phyloP scores from a whole-genome alignment of 2,113 vertebrate species.

The Bujurquina vittata region DNA sequence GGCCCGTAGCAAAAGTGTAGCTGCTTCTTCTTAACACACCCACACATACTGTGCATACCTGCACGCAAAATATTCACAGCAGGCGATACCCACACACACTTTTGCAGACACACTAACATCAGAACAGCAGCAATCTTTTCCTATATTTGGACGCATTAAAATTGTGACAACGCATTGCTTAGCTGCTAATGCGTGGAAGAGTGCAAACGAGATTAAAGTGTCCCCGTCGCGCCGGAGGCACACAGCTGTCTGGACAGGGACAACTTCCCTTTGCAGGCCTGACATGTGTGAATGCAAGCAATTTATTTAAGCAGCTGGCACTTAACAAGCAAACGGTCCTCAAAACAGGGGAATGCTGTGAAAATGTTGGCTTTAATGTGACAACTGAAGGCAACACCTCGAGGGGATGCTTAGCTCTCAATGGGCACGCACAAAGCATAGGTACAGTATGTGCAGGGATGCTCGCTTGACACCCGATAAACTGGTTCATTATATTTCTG shows the following conservation, averaged over 20 bases:
- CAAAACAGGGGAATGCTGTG: constrained; percentile 2
- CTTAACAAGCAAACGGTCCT: constrained; percentile 32
- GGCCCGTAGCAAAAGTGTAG: background rate
- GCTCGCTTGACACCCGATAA: constrained; percentile 8
- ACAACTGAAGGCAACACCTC: constrained; percentile 36
- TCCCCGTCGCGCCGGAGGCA: constrained; percentile 20
- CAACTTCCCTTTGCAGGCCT: constrained; percentile 32
- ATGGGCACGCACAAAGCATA: background rate
- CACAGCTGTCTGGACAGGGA: constrained; percentile 53
- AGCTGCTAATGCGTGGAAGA: constrained; percentile 39
- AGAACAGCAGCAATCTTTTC: constrained; percentile 23
- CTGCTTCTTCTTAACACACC: constrained; percentile 32
- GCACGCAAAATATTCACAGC: constrained; percentile 14
- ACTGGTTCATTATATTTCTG: constrained; percentile 4
- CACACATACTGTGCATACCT: constrained; percentile 28
- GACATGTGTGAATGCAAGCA: constrained; percentile 36
- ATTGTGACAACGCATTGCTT: constrained; percentile 39
- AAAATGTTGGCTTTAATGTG: constrained; percentile 5
- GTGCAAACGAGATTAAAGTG: constrained; percentile 48
- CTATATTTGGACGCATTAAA: constrained; percentile 47
- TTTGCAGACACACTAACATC: background rate
- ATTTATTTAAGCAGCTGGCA: constrained; percentile 51
- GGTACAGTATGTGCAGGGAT: constrained; percentile 14
- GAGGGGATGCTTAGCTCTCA: constrained; percentile 26
- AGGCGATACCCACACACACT: constrained; percentile 1